A percentile compares a stretch with the other conserved stretches of the same genome.
These are phyloP conservation scores for Panzeria rudis DNA, from an alignment of 2,888 invertebrate species.

Conservation along the genomic window DNA sequence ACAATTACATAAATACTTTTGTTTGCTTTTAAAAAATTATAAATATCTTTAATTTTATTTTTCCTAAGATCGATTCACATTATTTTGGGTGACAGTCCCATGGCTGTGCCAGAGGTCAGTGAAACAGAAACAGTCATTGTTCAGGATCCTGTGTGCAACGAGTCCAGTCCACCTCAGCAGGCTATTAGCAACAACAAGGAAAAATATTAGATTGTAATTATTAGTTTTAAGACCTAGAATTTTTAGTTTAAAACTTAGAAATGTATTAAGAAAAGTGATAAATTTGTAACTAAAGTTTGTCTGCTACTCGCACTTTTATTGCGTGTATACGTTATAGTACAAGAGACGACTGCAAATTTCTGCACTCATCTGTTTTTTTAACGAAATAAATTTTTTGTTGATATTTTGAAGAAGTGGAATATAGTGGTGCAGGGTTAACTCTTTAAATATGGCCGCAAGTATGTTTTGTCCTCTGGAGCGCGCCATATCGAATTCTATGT, in stretches of 20 bases:
- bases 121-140: slow-evolving; percentile 76
- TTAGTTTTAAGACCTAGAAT: not conserved
- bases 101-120: slow-evolving; percentile 79
- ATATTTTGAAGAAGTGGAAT: too few species aligned
- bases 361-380: too few species aligned
- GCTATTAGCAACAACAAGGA: not conserved
- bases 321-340: too few species aligned
- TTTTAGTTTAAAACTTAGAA: not conserved
- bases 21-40: not conserved
- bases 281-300: not conserved
- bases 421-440: too few species aligned
- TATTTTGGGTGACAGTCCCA: slow-evolving; percentile 77
- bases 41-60: slow-evolving; percentile 7
- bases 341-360: too few species aligned
- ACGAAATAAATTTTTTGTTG: too few species aligned
- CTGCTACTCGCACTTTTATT: not conserved
- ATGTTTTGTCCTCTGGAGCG: too few species aligned
- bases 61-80: slow-evolving; percentile 81
- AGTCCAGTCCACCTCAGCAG: not conserved
- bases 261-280: not conserved
- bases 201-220: slow-evolving; percentile 12
- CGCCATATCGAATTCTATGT: too few species aligned
- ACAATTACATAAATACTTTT: not conserved
- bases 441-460: too few species aligned
- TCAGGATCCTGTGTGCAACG: slow-evolving; percentile 28